Base-by-base conservation (phyloP, 2,888 invertebrate genomes). In the Unio delphinus region DNA sequence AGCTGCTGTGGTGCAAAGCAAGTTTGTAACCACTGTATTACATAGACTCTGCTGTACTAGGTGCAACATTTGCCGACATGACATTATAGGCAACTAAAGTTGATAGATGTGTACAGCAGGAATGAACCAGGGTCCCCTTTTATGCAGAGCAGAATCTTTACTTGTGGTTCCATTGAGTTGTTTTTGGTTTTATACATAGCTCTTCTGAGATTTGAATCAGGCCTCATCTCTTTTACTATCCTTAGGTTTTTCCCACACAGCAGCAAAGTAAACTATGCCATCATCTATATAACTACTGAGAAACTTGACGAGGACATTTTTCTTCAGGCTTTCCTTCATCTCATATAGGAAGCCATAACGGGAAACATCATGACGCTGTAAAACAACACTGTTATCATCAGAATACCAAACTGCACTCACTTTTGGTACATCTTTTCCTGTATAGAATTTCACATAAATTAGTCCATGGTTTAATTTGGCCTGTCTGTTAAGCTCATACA, bases 311-410 rank as follows among this genome's bases (percentile, higher is more conserved):
- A 70, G 77, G 6, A 82, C 75, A 70, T 86, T 83, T 28, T 74
- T 68, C 11, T 73, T 73, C 34, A 85, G 78, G 66, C 82, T 85
- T 67, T 85, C 81, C 11, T 74, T 70, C 63, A 88, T 67, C 62
- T 86, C 86, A 69, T 84, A 83, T 55, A 86, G 64, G 60, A 88
- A 80, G 5, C 86, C 84, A 80, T 85, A 87, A 61, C 80, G 80
- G 26, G 87, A 85, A 64, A 86, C 84, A 58, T 79, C 76, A 71
- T 83, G 80, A 61, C 87, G 76, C 67, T 85, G 86, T 34, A 82
- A 85, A 75, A 81, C 79, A 11, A 78, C 66, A 55, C 79, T 76
- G n/a, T 74, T 75, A 7, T 69, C 64, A 4, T 61, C 58, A 23
- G 64, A 61, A 7, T 78, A 64, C 87, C 87, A 87, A n/a, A 86